Evolutionary conservation across 92 coral and sea anemone genomes (phyloP).

Genomic region (Epizoanthus rinbou): DNA sequence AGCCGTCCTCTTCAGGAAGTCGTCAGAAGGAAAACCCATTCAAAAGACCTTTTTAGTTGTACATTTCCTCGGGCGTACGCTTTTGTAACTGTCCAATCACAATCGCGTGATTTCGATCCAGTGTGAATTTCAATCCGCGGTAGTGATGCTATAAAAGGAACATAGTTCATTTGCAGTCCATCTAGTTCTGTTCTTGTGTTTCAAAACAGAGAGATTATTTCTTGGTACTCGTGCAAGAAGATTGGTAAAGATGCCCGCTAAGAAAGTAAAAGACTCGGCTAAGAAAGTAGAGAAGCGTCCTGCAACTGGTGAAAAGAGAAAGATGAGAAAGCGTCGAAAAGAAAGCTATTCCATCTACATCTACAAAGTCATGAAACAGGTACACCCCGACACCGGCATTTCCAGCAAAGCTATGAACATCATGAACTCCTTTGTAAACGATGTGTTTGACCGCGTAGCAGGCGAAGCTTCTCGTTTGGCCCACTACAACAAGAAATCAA

Average conservation of each 20-base stretch:
- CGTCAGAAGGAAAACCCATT: conserved; percentile 4
- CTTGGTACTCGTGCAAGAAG: neutral
- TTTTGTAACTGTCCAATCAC: conserved; percentile 1
- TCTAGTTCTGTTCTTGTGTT: neutral
- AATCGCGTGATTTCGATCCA: neutral
- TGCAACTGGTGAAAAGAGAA: conserved; percentile 23
- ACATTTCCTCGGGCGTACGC: conserved; percentile 15
- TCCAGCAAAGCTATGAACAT: conserved; percentile 25
- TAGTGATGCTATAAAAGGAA: neutral
- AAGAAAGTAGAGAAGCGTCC: conserved; percentile 32
- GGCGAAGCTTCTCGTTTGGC: conserved; percentile 33
- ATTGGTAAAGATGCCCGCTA: conserved; percentile 1
- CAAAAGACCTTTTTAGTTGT: neutral
- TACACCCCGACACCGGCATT: conserved; percentile 17
- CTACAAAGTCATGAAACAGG: conserved; percentile 37
- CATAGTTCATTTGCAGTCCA: neutral
- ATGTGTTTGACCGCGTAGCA: conserved; percentile 30
- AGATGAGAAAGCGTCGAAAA: conserved; percentile 17
- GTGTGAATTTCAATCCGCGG: conserved; percentile 1
- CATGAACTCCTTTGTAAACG: conserved; percentile 30
- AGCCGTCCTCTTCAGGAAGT: neutral
- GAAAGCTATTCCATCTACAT: conserved; percentile 31
- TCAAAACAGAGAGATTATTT: neutral
- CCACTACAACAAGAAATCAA: conserved; percentile 23
- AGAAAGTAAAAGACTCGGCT: conserved; percentile 17